phyloP scores from a whole-genome alignment of 2,888 invertebrate species.

The Drosophila vallismaia region DNA sequence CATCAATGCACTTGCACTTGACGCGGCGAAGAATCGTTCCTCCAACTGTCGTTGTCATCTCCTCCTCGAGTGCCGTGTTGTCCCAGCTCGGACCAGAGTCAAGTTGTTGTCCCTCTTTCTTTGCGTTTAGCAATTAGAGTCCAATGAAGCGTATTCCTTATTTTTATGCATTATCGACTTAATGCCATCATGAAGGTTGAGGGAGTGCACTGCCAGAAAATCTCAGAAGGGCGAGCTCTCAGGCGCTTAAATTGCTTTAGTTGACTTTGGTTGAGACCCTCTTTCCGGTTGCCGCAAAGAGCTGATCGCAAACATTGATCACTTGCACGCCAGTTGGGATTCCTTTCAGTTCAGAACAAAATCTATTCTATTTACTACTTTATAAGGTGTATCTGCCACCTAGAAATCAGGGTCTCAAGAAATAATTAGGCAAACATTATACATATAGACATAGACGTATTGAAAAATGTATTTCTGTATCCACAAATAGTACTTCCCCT shows the following conservation, averaged over 20 bases:
- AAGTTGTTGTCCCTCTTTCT: constrained; percentile 45
- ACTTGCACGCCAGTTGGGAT: constrained; percentile 56
- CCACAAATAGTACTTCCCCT: background rate
- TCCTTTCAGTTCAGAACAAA: background rate
- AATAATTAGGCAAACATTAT: background rate
- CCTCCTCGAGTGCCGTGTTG: constrained; percentile 34
- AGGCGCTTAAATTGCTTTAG: constrained; percentile 56
- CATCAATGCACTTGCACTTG: constrained; percentile 44
- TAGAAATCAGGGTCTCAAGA: background rate
- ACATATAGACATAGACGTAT: background rate
- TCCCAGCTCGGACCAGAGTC: constrained; percentile 17
- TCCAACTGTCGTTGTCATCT: constrained; percentile 60
- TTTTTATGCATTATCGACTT: constrained; percentile 79
- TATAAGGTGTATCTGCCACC: background rate
- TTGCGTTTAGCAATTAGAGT: constrained; percentile 77
- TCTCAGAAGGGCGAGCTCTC: constrained; percentile 38
- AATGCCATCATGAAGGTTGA: constrained; percentile 60
- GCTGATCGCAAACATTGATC: constrained; percentile 69
- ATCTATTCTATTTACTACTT: background rate
- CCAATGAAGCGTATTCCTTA: constrained; percentile 78
- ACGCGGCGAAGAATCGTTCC: constrained; percentile 8
- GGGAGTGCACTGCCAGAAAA: constrained; percentile 30
- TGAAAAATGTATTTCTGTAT: background rate
- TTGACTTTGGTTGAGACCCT: constrained; percentile 41
- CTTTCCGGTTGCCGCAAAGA: constrained; percentile 50